A percentile compares a stretch with the other conserved stretches of the same genome.
phyloP scores from a whole-genome alignment of 2,797 vertebrate genomes.

The Anas georgica region DNA sequence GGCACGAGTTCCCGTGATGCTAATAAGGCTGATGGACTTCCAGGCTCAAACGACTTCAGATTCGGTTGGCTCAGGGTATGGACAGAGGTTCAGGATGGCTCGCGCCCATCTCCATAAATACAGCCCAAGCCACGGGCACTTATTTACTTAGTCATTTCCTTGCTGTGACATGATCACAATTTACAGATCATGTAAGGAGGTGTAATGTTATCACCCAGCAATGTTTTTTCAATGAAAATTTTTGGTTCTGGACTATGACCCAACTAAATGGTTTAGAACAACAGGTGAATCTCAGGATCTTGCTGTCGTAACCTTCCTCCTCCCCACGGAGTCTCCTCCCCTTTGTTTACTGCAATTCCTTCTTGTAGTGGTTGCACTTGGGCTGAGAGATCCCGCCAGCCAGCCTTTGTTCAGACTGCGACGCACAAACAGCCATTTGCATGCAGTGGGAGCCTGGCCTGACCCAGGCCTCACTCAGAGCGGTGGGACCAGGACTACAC shows the following conservation, averaged over 20 bases:
- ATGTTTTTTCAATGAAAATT: background rate
- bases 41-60: background rate
- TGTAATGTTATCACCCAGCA: background rate
- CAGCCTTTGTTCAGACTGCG: background rate
- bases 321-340: background rate
- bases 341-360: constrained; percentile 34
- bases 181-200: background rate
- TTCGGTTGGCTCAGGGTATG: background rate
- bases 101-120: background rate
- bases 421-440: background rate
- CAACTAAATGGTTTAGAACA: background rate
- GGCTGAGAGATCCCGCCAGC: background rate
- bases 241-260: background rate
- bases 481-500: background rate
- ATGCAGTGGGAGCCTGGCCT: background rate
- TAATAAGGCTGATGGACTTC: background rate
- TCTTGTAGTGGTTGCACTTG: background rate
- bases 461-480: background rate
- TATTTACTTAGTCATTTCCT: constrained; percentile 26
- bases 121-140: background rate
- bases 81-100: background rate
- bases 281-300: constrained; percentile 34
- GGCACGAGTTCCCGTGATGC: background rate
- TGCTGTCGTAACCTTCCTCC: constrained; percentile 32
- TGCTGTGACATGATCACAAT: background rate